These are phyloP conservation scores for Nomada goodeniana DNA, from an alignment of 2,888 invertebrate genomes.

Conservation along the genomic window DNA sequence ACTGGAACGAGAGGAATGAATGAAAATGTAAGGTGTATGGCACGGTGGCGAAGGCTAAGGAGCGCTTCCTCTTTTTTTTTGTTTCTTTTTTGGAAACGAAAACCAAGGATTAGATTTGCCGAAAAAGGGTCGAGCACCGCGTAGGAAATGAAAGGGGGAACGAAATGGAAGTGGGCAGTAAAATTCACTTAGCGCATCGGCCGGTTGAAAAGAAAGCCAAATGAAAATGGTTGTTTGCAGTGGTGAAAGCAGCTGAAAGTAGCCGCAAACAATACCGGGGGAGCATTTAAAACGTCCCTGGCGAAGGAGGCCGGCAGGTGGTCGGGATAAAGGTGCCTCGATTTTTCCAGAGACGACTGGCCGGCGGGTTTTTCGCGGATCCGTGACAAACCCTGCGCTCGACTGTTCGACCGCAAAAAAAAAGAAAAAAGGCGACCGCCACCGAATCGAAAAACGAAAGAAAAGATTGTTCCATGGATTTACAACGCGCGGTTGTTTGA, in stretches of 20 bases:
- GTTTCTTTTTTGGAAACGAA: conserved; percentile 28
- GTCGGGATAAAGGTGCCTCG: conserved; percentile 39
- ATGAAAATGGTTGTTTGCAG: conserved; percentile 70
- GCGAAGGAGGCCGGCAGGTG: conserved; percentile 11
- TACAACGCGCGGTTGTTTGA: conserved; percentile 28
- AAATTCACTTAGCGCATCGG: conserved; percentile 71
- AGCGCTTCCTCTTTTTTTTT: conserved; percentile 14
- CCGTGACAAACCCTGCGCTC: conserved; percentile 1
- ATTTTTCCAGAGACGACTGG: conserved; percentile 29
- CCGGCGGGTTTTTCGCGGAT: conserved; percentile 2
- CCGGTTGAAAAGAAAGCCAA: conserved; percentile 61
- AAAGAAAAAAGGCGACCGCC: too few species aligned
- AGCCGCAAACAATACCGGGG: conserved; percentile 55
- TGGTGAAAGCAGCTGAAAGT: conserved; percentile 69
- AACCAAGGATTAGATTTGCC: conserved; percentile 66
- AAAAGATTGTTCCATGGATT: neutral
- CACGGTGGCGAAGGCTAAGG: neutral
- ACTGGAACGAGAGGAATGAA: neutral
- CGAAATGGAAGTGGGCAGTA: conserved; percentile 62
- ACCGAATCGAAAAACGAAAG: too few species aligned
- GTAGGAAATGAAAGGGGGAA: conserved; percentile 45
- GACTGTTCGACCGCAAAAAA: conserved; percentile 9
- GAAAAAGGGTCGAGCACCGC: conserved; percentile 36
- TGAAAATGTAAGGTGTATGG: neutral
- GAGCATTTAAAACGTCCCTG: conserved; percentile 45